phyloP scores from a whole-genome alignment of 2,113 vertebrate species.

The Damaliscus lunatus region DNA sequence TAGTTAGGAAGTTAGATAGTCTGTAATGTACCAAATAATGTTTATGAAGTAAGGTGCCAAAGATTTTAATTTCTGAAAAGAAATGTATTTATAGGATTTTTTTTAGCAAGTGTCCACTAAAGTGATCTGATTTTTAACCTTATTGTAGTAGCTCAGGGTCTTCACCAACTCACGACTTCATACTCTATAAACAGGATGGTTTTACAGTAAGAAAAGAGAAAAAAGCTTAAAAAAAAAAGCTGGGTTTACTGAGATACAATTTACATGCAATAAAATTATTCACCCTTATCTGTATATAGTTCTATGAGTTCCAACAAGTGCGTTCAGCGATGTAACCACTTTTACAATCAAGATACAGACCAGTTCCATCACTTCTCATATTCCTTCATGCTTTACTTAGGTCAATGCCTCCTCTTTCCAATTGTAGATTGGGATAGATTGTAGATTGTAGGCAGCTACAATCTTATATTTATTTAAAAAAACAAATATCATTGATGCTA shows the following conservation, averaged over 20 bases:
- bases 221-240: not conserved
- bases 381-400: not conserved
- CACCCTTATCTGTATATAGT: not conserved
- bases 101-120: not conserved
- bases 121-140: not conserved
- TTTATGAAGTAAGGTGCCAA: not conserved
- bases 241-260: not conserved
- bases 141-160: not conserved
- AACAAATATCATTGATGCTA: not conserved
- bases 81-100: not conserved
- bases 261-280: not conserved
- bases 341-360: not conserved
- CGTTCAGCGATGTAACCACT: not conserved
- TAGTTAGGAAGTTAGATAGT: not conserved
- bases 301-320: not conserved
- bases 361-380: not conserved
- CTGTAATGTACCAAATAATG: not conserved
- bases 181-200: not conserved
- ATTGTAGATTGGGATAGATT: not conserved
- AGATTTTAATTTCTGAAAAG: slow-evolving; percentile 19
- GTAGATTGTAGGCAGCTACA: not conserved
- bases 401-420: not conserved
- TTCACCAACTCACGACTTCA: not conserved
- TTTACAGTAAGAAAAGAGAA: not conserved
- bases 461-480: slow-evolving; percentile 10